These are phyloP conservation scores for Glaucopsyche alexis DNA, from an alignment of 2,888 invertebrate genomes.

Conservation along the genomic window DNA sequence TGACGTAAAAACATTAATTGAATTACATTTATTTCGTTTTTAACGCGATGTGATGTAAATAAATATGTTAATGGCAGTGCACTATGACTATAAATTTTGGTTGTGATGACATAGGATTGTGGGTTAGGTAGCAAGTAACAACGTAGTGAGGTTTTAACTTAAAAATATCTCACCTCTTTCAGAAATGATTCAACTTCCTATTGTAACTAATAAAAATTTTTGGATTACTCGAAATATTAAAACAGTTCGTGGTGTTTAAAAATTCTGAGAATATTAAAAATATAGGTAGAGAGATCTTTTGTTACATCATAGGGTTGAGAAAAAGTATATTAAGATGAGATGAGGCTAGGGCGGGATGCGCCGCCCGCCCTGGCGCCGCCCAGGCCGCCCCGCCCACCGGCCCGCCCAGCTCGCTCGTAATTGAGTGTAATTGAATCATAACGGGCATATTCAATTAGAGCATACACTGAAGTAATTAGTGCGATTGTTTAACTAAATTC, in stretches of 20 bases:
- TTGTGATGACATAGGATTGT: no score
- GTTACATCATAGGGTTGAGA: conserved; percentile 23
- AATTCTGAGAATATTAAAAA: conserved; percentile 9
- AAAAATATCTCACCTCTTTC: neutral
- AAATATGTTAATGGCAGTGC: neutral
- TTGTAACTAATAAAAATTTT: neutral
- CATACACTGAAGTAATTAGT: conserved; percentile 54
- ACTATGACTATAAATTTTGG: no score
- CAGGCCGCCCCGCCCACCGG: conserved; percentile 62
- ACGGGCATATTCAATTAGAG: conserved; percentile 64
- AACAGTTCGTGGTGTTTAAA: neutral
- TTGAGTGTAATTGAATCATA: conserved; percentile 72
- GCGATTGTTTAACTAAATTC: conserved; percentile 53
- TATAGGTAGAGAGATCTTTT: neutral
- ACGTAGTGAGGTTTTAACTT: no score
- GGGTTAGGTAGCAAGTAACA: no score
- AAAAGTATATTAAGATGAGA: conserved; percentile 40
- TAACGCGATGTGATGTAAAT: neutral
- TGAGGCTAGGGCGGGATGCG: conserved; percentile 58
- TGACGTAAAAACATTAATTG: neutral
- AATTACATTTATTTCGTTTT: neutral
- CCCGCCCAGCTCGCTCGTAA: conserved; percentile 61
- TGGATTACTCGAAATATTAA: neutral
- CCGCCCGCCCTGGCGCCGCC: conserved; percentile 52
- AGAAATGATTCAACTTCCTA: neutral